These are phyloP conservation scores for Chrysodeixis includens DNA, from an alignment of 2,888 invertebrate species.

Conservation along the genomic window DNA sequence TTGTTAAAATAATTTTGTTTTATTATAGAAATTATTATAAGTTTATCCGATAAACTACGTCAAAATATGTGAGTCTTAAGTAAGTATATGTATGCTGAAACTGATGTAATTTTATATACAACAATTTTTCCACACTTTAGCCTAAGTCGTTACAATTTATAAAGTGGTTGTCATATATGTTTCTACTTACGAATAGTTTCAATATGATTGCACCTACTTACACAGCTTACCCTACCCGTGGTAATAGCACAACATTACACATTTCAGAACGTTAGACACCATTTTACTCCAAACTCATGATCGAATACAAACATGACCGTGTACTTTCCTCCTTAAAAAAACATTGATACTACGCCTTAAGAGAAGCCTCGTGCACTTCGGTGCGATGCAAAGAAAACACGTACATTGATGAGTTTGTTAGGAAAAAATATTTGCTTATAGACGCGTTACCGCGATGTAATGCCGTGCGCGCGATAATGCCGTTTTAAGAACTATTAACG, in stretches of 20 bases:
- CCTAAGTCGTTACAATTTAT: no score
- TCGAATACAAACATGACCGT: constrained; percentile 77
- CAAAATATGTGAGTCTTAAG: not conserved
- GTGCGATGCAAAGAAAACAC: constrained; percentile 72
- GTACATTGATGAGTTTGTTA: constrained; percentile 61
- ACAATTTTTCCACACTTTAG: no score
- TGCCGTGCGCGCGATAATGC: constrained; percentile 9
- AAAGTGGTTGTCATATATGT: not conserved
- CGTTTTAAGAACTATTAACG: not conserved
- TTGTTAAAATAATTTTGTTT: not conserved
- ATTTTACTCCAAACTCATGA: constrained; percentile 59
- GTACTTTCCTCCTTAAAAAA: constrained; percentile 71
- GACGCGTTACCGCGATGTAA: constrained; percentile 34
- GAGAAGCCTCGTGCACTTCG: constrained; percentile 63
- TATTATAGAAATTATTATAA: not conserved
- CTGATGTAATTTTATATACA: no score
- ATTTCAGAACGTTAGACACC: constrained; percentile 47
- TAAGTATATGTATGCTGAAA: no score
- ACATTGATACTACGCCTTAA: constrained; percentile 64
- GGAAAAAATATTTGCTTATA: constrained; percentile 59
- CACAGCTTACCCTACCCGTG: not conserved
- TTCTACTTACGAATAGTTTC: not conserved
- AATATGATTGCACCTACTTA: not conserved
- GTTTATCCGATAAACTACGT: not conserved
- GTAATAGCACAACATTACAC: constrained; percentile 24